Conservation (phyloP, 92 coral and sea anemone species). For the Phenganax stokvisi region DNA sequence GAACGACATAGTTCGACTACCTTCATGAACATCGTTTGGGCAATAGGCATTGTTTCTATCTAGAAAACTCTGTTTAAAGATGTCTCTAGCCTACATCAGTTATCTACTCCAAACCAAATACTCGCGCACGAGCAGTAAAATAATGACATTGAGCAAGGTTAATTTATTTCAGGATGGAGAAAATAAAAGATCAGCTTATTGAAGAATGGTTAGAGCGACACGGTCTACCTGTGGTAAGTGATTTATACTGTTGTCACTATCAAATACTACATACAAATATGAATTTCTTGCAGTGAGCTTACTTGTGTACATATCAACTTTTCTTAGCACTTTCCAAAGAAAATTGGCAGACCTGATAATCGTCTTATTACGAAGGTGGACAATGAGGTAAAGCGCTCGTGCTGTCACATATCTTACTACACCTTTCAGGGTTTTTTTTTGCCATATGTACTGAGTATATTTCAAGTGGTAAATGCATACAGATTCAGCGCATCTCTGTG, state of each 20-base stretch:
- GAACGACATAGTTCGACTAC: background rate
- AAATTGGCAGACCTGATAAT: conserved; percentile 60
- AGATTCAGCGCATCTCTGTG: too few species aligned
- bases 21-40: background rate
- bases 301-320: background rate
- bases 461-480: too few species aligned
- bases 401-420: background rate
- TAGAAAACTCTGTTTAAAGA: too few species aligned
- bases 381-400: conserved; percentile 47
- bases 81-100: too few species aligned
- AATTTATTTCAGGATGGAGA: conserved; percentile 34
- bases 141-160: background rate
- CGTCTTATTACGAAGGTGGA: conserved; percentile 51
- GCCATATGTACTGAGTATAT: background rate
- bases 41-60: too few species aligned
- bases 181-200: conserved; percentile 60
- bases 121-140: too few species aligned
- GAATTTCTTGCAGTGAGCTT: background rate
- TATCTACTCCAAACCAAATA: too few species aligned
- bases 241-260: background rate
- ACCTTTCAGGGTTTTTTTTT: background rate
- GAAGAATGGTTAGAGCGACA: conserved; percentile 84
- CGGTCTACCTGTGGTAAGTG: conserved; percentile 75
- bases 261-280: background rate
- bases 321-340: conserved; percentile 53